These are phyloP conservation scores for Pelodiscus sinensis DNA, from an alignment of 2,113 vertebrate species.

Conservation along the genomic window DNA sequence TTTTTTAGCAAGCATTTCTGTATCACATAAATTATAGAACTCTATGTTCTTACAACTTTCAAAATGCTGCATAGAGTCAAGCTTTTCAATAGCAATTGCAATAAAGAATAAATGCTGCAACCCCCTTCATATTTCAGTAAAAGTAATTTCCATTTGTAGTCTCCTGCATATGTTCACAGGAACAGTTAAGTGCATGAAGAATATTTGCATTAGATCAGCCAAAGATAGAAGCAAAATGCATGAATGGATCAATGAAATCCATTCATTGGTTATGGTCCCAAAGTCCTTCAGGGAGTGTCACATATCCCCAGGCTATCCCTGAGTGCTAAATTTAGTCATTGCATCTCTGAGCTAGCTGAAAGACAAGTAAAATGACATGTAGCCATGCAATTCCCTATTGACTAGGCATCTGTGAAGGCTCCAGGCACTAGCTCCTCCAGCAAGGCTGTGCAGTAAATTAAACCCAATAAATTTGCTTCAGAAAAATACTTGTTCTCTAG, in stretches of 20 bases:
- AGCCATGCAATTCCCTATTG: slow-evolving; percentile 28
- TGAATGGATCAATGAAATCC: slow-evolving; percentile 67
- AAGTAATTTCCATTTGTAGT: neutral
- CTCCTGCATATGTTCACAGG: slow-evolving; percentile 39
- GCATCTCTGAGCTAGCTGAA: slow-evolving; percentile 41
- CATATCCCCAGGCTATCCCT: slow-evolving; percentile 38
- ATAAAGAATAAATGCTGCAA: neutral
- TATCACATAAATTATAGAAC: neutral
- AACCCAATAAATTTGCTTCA: slow-evolving; percentile 31
- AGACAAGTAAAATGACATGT: slow-evolving; percentile 24
- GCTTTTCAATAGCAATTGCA: neutral
- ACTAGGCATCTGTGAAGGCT: slow-evolving; percentile 5
- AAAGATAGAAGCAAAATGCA: slow-evolving; percentile 58
- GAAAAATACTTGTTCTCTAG: slow-evolving; percentile 20
- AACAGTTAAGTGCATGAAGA: slow-evolving; percentile 68
- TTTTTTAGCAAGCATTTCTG: neutral
- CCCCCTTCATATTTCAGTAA: slow-evolving; percentile 23
- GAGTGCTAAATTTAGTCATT: slow-evolving; percentile 43
- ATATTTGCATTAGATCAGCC: slow-evolving; percentile 55
- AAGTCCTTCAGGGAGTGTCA: slow-evolving; percentile 54
- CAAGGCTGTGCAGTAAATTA: slow-evolving; percentile 53
- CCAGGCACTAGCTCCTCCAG: slow-evolving; percentile 40
- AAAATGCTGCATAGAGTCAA: neutral
- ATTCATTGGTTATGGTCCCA: slow-evolving; percentile 59
- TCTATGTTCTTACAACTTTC: neutral